These are phyloP conservation scores for Alsophila aescularia DNA, from an alignment of 2,888 invertebrate species.

Conservation along the genomic window DNA sequence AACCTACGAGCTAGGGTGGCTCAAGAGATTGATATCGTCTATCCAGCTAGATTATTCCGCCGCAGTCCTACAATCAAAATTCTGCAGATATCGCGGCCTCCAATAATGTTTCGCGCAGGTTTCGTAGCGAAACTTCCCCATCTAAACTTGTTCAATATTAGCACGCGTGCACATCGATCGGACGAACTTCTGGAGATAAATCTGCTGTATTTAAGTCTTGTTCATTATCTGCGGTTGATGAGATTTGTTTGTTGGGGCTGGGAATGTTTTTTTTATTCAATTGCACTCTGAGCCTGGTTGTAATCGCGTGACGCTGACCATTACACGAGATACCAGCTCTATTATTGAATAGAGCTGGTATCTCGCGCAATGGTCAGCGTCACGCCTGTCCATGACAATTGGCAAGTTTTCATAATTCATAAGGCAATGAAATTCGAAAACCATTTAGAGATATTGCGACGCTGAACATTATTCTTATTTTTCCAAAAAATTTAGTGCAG, in stretches of 20 bases:
- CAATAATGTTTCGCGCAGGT: conserved; percentile 73
- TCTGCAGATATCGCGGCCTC: conserved; percentile 62
- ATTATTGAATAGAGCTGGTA: too few relatives aligned
- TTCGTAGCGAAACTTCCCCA: conserved; percentile 61
- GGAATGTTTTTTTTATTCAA: too few relatives aligned
- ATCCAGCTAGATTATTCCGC: conserved; percentile 17
- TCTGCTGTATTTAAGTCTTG: conserved; percentile 39
- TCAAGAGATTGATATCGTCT: conserved; percentile 12
- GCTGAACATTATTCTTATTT: too few relatives aligned
- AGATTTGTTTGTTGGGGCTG: conserved; percentile 3
- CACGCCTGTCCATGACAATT: too few relatives aligned
- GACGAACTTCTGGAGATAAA: conserved; percentile 53
- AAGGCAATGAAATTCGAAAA: too few relatives aligned
- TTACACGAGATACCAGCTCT: too few relatives aligned
- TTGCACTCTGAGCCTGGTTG: too few relatives aligned
- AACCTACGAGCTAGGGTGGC: background rate
- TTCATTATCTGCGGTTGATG: conserved; percentile 36
- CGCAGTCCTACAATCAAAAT: conserved; percentile 74
- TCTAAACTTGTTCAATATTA: conserved; percentile 82
- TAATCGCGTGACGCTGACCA: too few relatives aligned
- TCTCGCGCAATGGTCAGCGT: too few relatives aligned
- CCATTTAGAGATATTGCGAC: too few relatives aligned
- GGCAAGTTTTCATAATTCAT: too few relatives aligned
- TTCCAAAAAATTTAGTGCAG: too few relatives aligned
- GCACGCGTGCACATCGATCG: conserved; percentile 50